Percentiles rank a stretch among this genome's conserved stretches.
Evolutionary conservation across 2,888 invertebrate genomes (phyloP).

Genomic region (Cenopis cana): DNA sequence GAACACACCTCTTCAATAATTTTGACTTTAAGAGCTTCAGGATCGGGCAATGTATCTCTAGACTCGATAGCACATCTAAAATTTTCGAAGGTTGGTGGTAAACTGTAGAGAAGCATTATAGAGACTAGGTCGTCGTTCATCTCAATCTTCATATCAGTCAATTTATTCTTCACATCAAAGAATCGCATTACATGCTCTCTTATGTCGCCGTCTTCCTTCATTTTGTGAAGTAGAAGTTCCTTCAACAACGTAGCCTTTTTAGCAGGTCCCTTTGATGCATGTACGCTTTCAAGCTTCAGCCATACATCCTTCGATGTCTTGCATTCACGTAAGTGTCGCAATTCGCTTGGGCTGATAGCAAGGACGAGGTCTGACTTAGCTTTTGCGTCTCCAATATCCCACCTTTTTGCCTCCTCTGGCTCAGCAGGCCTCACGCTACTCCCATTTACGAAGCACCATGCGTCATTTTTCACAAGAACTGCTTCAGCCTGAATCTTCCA

Average conservation of each 20-base stretch:
- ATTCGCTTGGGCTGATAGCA: no score
- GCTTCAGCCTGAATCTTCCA: background rate
- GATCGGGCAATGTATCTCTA: background rate
- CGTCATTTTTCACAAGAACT: background rate
- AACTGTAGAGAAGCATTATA: no score
- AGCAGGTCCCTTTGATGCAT: background rate
- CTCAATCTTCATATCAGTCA: no score
- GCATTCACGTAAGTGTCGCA: no score
- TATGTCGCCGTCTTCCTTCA: background rate
- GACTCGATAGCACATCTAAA: no score
- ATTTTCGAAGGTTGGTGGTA: no score
- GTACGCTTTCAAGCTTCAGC: no score
- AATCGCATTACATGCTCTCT: background rate
- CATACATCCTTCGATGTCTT: no score
- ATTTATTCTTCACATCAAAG: no score
- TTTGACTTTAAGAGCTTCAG: constrained; percentile 6
- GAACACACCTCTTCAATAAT: constrained; percentile 3
- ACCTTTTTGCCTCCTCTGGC: background rate
- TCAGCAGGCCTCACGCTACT: background rate
- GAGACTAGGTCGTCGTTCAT: no score
- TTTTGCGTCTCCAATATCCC: constrained; percentile 2
- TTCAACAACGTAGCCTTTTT: background rate
- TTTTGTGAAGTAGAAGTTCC: background rate
- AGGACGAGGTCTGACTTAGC: constrained; percentile 1
- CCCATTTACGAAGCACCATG: background rate